Conservation (phyloP, 2,888 invertebrate genomes). For the Philereme vetulata region DNA sequence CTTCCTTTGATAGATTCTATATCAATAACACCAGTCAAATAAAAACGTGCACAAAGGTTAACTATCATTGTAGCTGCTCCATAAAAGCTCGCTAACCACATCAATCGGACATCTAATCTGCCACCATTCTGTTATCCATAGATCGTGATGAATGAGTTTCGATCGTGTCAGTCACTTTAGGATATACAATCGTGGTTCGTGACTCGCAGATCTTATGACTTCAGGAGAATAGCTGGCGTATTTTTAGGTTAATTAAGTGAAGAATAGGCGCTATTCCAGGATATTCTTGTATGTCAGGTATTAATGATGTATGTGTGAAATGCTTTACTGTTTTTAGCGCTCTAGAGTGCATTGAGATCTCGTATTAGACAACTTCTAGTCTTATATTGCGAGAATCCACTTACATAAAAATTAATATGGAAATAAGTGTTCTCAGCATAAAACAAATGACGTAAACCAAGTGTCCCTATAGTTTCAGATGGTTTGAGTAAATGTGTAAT, state of each 20-base stretch:
- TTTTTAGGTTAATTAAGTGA: not conserved
- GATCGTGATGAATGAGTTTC: constrained; percentile 57
- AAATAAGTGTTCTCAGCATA: too few species aligned
- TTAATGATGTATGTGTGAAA: too few species aligned
- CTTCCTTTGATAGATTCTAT: constrained; percentile 5
- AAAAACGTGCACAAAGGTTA: constrained; percentile 30
- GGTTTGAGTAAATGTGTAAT: too few species aligned
- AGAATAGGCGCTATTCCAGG: not conserved
- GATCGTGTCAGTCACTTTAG: constrained; percentile 49
- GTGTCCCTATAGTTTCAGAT: too few species aligned
- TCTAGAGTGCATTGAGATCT: too few species aligned
- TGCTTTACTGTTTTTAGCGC: not conserved
- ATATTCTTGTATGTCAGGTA: not conserved
- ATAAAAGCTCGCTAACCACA: constrained; percentile 36
- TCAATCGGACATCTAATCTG: constrained; percentile 40
- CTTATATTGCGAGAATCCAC: too few species aligned
- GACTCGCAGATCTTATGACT: constrained; percentile 56
- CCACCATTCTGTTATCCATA: constrained; percentile 39
- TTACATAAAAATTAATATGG: too few species aligned
- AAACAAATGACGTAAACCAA: too few species aligned
- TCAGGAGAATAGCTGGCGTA: constrained; percentile 20
- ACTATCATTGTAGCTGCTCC: constrained; percentile 33
- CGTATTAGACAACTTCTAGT: too few species aligned
- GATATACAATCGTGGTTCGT: constrained; percentile 54
- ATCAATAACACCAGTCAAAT: constrained; percentile 25